Percentiles rank a stretch among this genome's conserved stretches.
Evolutionary conservation across 23 tunicate species (phyloP).

Genomic region (Corella eumyota): DNA sequence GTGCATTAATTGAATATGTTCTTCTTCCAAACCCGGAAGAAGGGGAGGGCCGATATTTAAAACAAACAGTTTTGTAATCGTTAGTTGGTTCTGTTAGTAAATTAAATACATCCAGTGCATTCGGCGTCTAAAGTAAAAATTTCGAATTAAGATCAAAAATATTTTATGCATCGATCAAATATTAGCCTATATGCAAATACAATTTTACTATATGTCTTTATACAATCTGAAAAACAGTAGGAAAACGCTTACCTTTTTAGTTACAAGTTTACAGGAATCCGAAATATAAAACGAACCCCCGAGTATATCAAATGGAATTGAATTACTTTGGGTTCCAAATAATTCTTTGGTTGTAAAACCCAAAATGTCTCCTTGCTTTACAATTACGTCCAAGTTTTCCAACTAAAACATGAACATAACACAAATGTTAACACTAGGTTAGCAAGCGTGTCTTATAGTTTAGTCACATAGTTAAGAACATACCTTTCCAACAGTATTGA

Average conservation of each 20-base stretch:
- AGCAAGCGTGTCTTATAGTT: no score
- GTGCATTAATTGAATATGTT: constrained; percentile 13
- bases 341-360: constrained; percentile 15
- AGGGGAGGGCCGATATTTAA: constrained; percentile 7
- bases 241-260: constrained; percentile 4
- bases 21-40: constrained; percentile 9
- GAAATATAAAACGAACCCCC: constrained; percentile 11
- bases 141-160: not conserved
- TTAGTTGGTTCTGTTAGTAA: not conserved
- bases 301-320: constrained; percentile 14
- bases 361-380: constrained; percentile 12
- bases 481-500: constrained; percentile 8
- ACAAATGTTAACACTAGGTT: not conserved
- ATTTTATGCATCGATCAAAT: not conserved
- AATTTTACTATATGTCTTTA: no score
- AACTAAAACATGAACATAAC: no score
- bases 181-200: no score
- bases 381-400: not conserved
- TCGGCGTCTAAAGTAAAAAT: not conserved
- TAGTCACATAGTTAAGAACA: no score
- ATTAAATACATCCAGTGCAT: constrained; percentile 4
- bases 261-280: not conserved
- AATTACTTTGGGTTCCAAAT: constrained; percentile 10
- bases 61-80: constrained; percentile 2
- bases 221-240: no score